Base-by-base conservation (phyloP, 2,888 invertebrate genomes). In the Brenthis daphne region DNA sequence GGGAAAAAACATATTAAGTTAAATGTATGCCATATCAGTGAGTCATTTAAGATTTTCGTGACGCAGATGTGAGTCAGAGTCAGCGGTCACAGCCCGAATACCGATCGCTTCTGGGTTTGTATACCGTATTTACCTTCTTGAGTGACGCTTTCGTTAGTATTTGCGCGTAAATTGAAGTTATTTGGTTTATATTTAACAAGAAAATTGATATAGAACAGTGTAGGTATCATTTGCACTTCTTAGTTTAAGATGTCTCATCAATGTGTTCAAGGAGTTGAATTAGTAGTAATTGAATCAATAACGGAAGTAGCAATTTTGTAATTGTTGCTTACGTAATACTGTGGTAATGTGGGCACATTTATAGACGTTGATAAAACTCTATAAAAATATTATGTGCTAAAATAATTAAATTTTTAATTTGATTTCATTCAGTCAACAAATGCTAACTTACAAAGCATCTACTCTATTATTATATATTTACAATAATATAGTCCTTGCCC, bases 51-150 rank as follows among this genome's bases (percentile, higher is more conserved):
- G 77, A 78, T 80, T 81, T 81, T 80, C 78, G 81, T 86, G 85
- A 85, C 84, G 85, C 81, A 77, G 77, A 65, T 82, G 81, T 89
- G 90, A 90, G 79, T 92, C 90, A 90, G 60, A 50, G 85, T 78
- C 76, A 79, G 83, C 85, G 83, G 84, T 81, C 81, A 82, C 85
- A 71, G 43, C 57, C 65, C 72, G 71, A 69, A 71, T 69, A 66
- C 71, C 66, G 69, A 68, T 60, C 56, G 48, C 68, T 66, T 57
- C 67, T 66, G 66, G 68, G 50, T 67, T 56, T 43, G 37, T 43
- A 56, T 14, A 16, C 53, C 37, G 50, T 66, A 55, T 68, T 68
- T 57, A 57, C 20, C 60, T 61, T 50, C 47, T 53, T 50, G 33
- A 43, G 56, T 64, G 51, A 63, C 43, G 57, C 2, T 48, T 11